phyloP scores from a whole-genome alignment of 1,140 invertebrate species.

The Drosophila tsacasi region DNA sequence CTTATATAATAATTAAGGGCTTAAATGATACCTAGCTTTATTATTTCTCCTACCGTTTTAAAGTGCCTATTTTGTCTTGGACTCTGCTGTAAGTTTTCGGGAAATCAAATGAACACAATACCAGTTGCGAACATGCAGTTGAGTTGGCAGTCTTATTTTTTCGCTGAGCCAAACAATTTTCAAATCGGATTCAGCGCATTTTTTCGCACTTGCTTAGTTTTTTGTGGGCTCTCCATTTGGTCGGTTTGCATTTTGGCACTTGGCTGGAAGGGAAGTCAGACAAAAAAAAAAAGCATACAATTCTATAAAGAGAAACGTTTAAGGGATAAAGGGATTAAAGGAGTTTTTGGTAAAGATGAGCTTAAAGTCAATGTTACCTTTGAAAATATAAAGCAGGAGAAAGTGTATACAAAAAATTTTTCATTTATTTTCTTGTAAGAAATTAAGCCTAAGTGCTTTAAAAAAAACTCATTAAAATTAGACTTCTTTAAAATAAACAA shows the following conservation, averaged over 20 bases:
- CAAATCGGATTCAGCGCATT: slow-evolving; percentile 52
- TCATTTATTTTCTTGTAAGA: no score
- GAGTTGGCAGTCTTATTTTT: slow-evolving; percentile 40
- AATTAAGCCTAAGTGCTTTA: no score
- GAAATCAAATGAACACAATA: slow-evolving; percentile 49
- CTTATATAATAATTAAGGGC: no score
- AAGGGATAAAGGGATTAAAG: neutral
- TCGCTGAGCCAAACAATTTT: slow-evolving; percentile 48
- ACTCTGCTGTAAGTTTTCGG: neutral
- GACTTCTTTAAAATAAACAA: neutral
- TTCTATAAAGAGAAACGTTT: neutral
- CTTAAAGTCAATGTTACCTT: neutral
- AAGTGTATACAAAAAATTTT: no score
- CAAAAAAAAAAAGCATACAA: neutral
- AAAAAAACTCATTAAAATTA: no score
- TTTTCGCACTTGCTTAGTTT: slow-evolving; percentile 51
- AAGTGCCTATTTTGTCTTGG: neutral
- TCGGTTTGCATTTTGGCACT: slow-evolving; percentile 28
- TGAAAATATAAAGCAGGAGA: neutral
- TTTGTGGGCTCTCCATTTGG: slow-evolving; percentile 13
- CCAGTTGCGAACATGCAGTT: slow-evolving; percentile 21
- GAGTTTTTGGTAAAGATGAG: neutral
- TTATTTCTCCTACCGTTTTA: neutral
- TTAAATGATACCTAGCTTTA: rapidly evolving
- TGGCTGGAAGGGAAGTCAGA: slow-evolving; percentile 18